A percentile compares a stretch with the other conserved stretches of the same genome.
These are phyloP conservation scores for Ceratoteleas bidentatus DNA, from an alignment of 1,140 invertebrate genomes.

Conservation along the genomic window DNA sequence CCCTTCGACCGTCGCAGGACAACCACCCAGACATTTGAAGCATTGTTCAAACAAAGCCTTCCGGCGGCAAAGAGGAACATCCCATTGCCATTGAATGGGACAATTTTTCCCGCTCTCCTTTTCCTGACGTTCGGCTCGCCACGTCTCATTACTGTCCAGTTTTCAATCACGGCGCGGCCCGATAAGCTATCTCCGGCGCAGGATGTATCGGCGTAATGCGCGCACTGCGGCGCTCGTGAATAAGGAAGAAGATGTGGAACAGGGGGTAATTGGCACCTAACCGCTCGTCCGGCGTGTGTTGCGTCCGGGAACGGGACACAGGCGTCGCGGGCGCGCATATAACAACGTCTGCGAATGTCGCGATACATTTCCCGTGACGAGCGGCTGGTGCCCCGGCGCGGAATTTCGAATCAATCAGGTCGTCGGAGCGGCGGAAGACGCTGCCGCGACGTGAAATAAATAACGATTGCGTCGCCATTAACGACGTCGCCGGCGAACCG, in stretches of 20 bases:
- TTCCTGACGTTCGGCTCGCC: slow-evolving; percentile 68
- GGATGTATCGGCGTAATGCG: slow-evolving; percentile 58
- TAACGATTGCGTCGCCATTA: slow-evolving; percentile 50
- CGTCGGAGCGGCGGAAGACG: slow-evolving; percentile 25
- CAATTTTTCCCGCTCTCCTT: slow-evolving; percentile 62
- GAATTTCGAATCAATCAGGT: slow-evolving; percentile 59
- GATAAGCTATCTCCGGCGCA: slow-evolving; percentile 69
- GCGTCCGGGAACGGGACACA: slow-evolving; percentile 42
- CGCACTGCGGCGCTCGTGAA: slow-evolving; percentile 31
- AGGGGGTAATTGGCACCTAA: slow-evolving; percentile 69
- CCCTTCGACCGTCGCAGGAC: no score
- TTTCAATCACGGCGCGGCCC: slow-evolving; percentile 68
- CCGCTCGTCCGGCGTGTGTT: slow-evolving; percentile 43
- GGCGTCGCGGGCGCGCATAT: slow-evolving; percentile 56
- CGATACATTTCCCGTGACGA: slow-evolving; percentile 55
- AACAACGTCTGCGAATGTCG: slow-evolving; percentile 63
- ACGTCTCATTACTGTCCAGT: slow-evolving; percentile 77
- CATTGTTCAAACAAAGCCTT: no score
- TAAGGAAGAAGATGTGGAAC: slow-evolving; percentile 61
- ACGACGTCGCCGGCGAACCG: slow-evolving; percentile 53
- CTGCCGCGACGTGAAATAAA: slow-evolving; percentile 50
- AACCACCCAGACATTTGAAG: no score
- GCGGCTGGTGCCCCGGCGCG: slow-evolving; percentile 18
- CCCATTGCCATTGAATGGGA: slow-evolving; percentile 38
- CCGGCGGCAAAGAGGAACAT: slow-evolving; percentile 3